Conservation (phyloP, 2,797 vertebrate species). For the Pangasius larnaudii region DNA sequence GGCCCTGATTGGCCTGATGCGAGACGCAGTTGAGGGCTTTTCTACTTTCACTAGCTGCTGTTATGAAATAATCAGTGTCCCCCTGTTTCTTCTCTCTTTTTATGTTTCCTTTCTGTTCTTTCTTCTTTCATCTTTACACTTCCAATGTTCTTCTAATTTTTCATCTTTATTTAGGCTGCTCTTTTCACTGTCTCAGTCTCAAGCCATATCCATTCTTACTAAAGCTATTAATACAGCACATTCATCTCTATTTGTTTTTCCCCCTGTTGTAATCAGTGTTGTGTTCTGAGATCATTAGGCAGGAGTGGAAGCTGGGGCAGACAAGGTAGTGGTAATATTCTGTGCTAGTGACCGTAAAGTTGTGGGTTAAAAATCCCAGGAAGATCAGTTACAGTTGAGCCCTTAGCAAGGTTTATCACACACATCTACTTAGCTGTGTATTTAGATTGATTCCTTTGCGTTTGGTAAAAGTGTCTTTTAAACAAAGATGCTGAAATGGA, state of each 20-base stretch:
- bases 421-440: not conserved
- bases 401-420: not conserved
- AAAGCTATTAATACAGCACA: not conserved
- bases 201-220: too few relatives aligned
- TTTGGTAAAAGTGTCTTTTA: not conserved
- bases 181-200: not conserved
- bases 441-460: not conserved
- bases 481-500: not conserved
- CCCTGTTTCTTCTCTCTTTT: not conserved
- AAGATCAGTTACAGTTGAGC: not conserved
- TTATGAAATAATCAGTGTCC: not conserved
- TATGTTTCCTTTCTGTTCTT: not conserved
- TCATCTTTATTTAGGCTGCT: not conserved
- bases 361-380: not conserved
- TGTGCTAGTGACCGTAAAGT: not conserved
- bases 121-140: not conserved
- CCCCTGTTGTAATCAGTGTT: not conserved
- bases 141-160: not conserved
- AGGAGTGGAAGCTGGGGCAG: not conserved
- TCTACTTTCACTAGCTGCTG: not conserved
- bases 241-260: not conserved
- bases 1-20: conserved; percentile 7
- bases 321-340: not conserved
- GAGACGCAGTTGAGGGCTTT: not conserved
- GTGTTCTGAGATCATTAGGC: not conserved